Conservation (phyloP, 2,113 vertebrate species). For the Notechis scutatus region DNA sequence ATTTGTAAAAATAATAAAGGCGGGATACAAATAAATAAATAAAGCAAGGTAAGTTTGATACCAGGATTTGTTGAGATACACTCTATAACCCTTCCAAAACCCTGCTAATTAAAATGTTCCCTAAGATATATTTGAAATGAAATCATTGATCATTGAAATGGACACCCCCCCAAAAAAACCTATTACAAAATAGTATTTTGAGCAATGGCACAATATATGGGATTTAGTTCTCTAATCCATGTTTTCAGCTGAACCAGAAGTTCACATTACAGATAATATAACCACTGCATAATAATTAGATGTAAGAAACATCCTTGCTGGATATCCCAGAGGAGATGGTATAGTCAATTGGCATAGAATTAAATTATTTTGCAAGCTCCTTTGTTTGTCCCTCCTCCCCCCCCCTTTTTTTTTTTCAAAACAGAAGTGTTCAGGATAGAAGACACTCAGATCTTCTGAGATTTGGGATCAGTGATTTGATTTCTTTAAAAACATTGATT, state of each 20-base stretch:
- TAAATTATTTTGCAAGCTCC: constrained; percentile 3
- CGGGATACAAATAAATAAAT: not conserved
- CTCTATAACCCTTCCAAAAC: not conserved
- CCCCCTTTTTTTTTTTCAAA: not conserved
- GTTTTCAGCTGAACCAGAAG: fast-evolving
- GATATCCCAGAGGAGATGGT: constrained; percentile 2
- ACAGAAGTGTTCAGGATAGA: not conserved
- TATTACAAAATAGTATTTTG: not conserved
- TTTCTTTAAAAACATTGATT: constrained; percentile 30
- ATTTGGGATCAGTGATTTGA: constrained; percentile 23
- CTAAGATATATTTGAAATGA: not conserved
- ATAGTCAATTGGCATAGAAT: not conserved
- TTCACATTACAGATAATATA: not conserved
- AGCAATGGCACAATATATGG: not conserved
- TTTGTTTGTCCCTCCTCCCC: not conserved
- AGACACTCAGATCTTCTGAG: not conserved
- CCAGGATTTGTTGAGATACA: not conserved
- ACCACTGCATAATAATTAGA: not conserved
- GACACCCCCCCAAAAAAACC: not conserved
- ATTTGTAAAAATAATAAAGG: not conserved
- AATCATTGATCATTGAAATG: not conserved
- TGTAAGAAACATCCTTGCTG: not conserved
- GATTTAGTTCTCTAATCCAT: not conserved
- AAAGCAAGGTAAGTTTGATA: not conserved
- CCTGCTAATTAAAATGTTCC: not conserved